phyloP scores from a whole-genome alignment of 2,113 vertebrate genomes.

The Mirounga angustirostris region DNA sequence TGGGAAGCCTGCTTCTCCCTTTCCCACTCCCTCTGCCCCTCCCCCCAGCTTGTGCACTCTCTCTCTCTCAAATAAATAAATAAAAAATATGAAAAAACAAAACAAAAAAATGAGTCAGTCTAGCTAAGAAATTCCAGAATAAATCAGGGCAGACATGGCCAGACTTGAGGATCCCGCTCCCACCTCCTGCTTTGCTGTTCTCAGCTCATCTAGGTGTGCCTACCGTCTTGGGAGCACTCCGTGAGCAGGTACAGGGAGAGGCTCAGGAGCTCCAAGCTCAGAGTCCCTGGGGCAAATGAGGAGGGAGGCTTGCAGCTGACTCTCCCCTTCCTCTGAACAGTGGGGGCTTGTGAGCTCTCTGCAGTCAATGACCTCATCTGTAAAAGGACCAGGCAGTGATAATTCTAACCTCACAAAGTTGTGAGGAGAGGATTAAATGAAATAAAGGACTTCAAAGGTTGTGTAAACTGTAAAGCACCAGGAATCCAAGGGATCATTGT shows the following conservation, averaged over 20 bases:
- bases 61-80: background rate
- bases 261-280: too few relatives aligned
- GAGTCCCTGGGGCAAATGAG: background rate
- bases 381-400: background rate
- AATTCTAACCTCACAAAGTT: background rate
- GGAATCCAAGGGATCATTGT: background rate
- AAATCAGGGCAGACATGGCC: background rate
- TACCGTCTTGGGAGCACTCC: accelerated
- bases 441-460: background rate
- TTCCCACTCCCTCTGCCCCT: too few relatives aligned
- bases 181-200: accelerated
- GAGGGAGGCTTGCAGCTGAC: accelerated
- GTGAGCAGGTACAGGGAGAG: background rate
- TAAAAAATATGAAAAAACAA: background rate
- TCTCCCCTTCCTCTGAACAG: background rate
- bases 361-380: background rate
- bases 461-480: background rate
- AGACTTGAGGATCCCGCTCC: too few relatives aligned
- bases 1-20: too few relatives aligned
- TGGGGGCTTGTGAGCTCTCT: accelerated
- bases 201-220: background rate
- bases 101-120: background rate
- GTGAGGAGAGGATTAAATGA: background rate
- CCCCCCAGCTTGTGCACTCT: accelerated
- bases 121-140: background rate